Base-by-base conservation (phyloP, 2,797 vertebrate species). In the Cuniculus paca region DNA sequence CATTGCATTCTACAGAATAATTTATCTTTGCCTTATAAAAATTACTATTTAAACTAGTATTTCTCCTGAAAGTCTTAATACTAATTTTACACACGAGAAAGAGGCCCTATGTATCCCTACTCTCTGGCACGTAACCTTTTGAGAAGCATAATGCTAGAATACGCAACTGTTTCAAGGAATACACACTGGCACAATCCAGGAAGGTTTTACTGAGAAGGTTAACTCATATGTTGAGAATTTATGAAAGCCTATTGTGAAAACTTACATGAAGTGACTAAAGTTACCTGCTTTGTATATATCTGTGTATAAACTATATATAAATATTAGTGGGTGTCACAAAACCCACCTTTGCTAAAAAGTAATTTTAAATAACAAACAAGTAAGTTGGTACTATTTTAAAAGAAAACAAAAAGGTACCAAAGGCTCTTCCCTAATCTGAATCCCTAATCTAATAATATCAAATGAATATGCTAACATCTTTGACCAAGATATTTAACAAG, bases 21-120 rank as follows among this genome's bases (percentile, higher is more conserved):
- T 63, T 61, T 75, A 52, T 52, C 48, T 75, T 92, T 75, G 10
- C 87, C 56, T 61, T 91, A 48, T 54, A 54, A 84, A 91, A 88
- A 42, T 6, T 74, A 70, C 13, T 42, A 52, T 34, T 79, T 83
- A 56, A 83, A 68, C n/a, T 84, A 63, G 45, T 72, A 60, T 77
- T 61, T n/a, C 1, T 10, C 34, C 17, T 79, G 45, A 74, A 52
- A 92, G 61, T 7, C n/a, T 10, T 60, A n/a, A 50, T 68, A 34
- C 34, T 63, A 39, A 61, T 81, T 56, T 80, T 61, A 22, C 7
- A 79, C 0, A 12, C 36, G 14, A 50, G 9, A 50, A 88, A 60
- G 61, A 92, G 8, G 68, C 10, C 11, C 45, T 20, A 1, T 9
- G 16, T 22, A 22, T 2, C 72, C 75, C 52, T 22, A 19, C 20